Percentiles rank a stretch among this genome's conserved stretches.
phyloP scores from a whole-genome alignment of 2,888 invertebrate species.

The Tetramorium bicarinatum region DNA sequence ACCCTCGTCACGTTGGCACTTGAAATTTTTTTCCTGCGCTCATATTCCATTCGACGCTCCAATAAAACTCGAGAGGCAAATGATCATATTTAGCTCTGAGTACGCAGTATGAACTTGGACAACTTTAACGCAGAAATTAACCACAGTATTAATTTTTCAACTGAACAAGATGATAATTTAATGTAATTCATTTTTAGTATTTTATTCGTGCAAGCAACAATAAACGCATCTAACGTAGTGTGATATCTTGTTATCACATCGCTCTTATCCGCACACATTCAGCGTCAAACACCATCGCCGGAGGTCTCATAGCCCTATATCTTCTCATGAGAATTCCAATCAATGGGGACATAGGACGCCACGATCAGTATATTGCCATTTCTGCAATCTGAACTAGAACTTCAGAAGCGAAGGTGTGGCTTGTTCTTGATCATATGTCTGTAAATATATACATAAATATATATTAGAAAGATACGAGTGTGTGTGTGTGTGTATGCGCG shows the following conservation, averaged over 20 bases:
- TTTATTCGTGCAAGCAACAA: constrained; percentile 29
- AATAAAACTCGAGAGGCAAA: not conserved
- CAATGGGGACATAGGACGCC: not conserved
- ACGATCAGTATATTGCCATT: not conserved
- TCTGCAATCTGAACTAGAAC: not conserved
- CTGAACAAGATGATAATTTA: not conserved
- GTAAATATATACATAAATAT: constrained; percentile 71
- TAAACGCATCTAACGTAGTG: constrained; percentile 5
- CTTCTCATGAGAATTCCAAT: not conserved
- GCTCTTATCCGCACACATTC: not conserved
- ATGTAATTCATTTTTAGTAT: constrained; percentile 1
- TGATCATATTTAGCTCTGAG: not conserved
- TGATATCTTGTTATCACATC: not conserved
- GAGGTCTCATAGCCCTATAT: not conserved
- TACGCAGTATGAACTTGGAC: not conserved
- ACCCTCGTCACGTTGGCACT: not conserved
- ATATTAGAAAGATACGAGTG: not conserved
- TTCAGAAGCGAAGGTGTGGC: constrained; percentile 89
- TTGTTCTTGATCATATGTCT: constrained; percentile 96
- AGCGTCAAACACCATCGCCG: not conserved
- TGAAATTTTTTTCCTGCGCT: not conserved
- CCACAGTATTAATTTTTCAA: not conserved
- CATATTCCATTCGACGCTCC: not conserved
- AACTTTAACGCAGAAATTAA: not conserved
- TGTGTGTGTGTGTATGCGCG: not conserved